Percentiles rank a stretch among this genome's conserved stretches.
These are phyloP conservation scores for Zaprionus lineosus DNA, from an alignment of 2,888 invertebrate genomes.

Conservation along the genomic window DNA sequence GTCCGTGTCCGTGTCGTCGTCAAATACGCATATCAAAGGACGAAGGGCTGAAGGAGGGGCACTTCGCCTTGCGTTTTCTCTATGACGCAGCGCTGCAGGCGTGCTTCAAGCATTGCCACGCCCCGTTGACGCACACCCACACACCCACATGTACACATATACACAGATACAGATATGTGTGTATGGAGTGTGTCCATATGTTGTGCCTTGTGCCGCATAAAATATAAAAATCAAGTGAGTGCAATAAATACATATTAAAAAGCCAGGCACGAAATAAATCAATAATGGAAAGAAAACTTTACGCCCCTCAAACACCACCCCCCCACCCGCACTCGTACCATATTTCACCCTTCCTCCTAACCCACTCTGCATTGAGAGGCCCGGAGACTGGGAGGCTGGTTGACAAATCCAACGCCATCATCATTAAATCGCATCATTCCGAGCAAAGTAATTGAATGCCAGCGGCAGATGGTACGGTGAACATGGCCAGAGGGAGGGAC, in stretches of 20 bases:
- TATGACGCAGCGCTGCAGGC: conserved; percentile 56
- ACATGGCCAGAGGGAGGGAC: neutral
- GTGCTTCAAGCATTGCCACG: conserved; percentile 42
- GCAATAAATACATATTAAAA: conserved; percentile 56
- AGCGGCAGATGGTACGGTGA: too few species aligned
- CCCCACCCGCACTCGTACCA: too few species aligned
- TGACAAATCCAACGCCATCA: conserved; percentile 46
- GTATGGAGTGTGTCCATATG: conserved; percentile 25
- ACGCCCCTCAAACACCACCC: too few species aligned
- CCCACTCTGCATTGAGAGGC: too few species aligned
- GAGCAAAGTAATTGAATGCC: conserved; percentile 65
- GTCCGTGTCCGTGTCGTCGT: too few species aligned
- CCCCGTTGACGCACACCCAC: conserved; percentile 5
- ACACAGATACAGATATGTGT: conserved; percentile 4
- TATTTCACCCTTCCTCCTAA: too few species aligned
- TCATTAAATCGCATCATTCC: conserved; percentile 43
- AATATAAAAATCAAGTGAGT: conserved; percentile 62
- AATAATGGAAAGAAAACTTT: conserved; percentile 50
- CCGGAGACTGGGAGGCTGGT: conserved; percentile 14
- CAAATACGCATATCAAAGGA: conserved; percentile 40
- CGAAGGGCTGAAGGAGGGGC: conserved; percentile 6
- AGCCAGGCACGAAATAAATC: conserved; percentile 46
- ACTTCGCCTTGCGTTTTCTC: conserved; percentile 19
- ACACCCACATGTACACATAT: neutral
- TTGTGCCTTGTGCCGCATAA: conserved; percentile 16